Conservation (phyloP, 2,113 vertebrate species). For the Notechis scutatus region DNA sequence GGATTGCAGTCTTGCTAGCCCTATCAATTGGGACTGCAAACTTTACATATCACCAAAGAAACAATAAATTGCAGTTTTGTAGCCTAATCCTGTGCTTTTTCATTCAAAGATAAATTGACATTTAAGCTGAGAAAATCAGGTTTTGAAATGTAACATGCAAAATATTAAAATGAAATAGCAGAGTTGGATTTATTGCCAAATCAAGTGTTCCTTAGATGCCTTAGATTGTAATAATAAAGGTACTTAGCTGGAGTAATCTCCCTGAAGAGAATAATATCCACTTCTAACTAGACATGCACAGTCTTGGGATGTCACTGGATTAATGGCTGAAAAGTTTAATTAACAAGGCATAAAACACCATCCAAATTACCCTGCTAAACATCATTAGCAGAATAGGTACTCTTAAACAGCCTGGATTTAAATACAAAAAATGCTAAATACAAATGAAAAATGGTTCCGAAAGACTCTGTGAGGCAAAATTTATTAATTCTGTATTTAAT, state of each 20-base stretch:
- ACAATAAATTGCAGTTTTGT: neutral
- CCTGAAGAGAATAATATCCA: neutral
- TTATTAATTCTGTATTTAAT: neutral
- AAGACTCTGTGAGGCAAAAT: neutral
- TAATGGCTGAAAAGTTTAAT: neutral
- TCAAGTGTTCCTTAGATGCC: neutral
- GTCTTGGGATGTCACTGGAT: neutral
- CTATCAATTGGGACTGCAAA: neutral
- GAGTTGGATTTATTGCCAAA: neutral
- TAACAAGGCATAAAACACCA: neutral
- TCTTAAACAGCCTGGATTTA: neutral
- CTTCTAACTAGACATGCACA: neutral
- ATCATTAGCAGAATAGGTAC: neutral
- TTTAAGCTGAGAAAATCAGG: neutral
- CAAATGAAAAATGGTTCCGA: neutral
- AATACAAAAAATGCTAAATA: neutral
- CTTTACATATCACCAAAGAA: neutral
- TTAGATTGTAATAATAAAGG: neutral
- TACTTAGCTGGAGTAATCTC: neutral
- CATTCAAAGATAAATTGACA: neutral
- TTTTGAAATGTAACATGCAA: neutral
- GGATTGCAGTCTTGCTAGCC: neutral
- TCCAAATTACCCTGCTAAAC: neutral
- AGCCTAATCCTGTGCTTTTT: neutral
- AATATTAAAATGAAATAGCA: neutral